Conservation (phyloP, 2,113 vertebrate species). For the Notarius lentiginosus region DNA sequence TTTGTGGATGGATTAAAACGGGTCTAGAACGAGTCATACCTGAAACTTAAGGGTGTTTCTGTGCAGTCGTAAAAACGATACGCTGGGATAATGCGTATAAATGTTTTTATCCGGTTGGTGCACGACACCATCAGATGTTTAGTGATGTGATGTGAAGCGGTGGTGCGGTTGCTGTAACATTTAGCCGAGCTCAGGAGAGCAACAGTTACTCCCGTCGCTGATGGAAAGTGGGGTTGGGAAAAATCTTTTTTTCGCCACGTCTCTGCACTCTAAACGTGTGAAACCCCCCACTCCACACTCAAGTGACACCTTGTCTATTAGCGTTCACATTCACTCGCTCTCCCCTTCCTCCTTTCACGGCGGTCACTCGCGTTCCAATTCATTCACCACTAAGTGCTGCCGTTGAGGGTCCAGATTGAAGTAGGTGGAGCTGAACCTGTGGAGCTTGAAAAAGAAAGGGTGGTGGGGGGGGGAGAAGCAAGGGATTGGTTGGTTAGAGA, state of each 20-base stretch:
- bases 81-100: background rate
- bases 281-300: constrained; percentile 66
- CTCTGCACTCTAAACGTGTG: constrained; percentile 60
- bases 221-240: constrained; percentile 17
- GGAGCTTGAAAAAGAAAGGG: constrained; percentile 72
- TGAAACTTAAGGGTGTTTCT: background rate
- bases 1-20: background rate
- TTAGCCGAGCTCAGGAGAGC: background rate
- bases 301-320: constrained; percentile 66
- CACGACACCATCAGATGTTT: background rate
- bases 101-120: too few relatives aligned
- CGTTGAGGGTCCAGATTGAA: constrained; percentile 74
- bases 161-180: background rate
- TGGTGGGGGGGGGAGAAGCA: constrained; percentile 52
- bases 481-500: constrained; percentile 31
- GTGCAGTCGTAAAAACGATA: background rate
- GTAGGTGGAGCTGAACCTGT: constrained; percentile 71
- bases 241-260: constrained; percentile 54
- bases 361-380: constrained; percentile 78
- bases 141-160: background rate
- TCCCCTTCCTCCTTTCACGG: constrained; percentile 64
- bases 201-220: background rate
- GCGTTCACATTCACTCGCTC: constrained; percentile 58
- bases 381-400: constrained; percentile 75
- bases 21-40: background rate